phyloP scores from a whole-genome alignment of 2,888 invertebrate genomes.

The Lasioglossum lativentre region DNA sequence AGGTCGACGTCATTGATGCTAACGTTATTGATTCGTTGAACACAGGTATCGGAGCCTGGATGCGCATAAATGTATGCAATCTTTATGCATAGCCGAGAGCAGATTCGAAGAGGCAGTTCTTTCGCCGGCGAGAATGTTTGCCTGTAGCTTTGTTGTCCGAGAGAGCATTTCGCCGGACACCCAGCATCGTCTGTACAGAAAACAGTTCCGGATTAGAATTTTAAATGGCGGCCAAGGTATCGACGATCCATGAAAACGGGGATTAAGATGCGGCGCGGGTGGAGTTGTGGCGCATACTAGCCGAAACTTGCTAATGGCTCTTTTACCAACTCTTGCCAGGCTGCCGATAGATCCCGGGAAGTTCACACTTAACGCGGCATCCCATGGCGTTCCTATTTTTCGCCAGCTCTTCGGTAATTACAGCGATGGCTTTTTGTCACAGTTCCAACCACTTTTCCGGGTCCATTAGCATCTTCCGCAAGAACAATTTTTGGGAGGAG shows the following conservation, averaged over 20 bases:
- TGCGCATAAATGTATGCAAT: background rate
- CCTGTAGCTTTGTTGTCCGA: background rate
- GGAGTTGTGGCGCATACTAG: constrained; percentile 14
- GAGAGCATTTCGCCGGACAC: constrained; percentile 23
- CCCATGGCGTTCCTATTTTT: constrained; percentile 50
- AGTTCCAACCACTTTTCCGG: constrained; percentile 30
- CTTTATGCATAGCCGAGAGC: background rate
- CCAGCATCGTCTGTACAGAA: constrained; percentile 37
- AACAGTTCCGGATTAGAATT: constrained; percentile 66
- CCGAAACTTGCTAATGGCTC: constrained; percentile 69
- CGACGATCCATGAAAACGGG: constrained; percentile 62
- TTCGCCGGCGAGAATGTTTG: background rate
- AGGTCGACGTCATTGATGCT: background rate
- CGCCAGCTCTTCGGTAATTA: constrained; percentile 51
- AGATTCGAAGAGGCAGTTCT: background rate
- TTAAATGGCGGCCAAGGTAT: constrained; percentile 60
- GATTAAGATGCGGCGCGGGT: constrained; percentile 58
- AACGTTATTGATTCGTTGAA: background rate
- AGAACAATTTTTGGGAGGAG: constrained; percentile 5
- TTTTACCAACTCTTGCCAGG: constrained; percentile 53
- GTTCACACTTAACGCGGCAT: constrained; percentile 47
- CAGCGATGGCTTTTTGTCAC: constrained; percentile 41
- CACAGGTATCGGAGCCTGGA: background rate
- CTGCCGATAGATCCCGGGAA: constrained; percentile 58
- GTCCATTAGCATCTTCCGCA: constrained; percentile 52